Evolutionary conservation across 2,888 invertebrate genomes (phyloP).

Genomic region (Tenthredo scrophulariae): DNA sequence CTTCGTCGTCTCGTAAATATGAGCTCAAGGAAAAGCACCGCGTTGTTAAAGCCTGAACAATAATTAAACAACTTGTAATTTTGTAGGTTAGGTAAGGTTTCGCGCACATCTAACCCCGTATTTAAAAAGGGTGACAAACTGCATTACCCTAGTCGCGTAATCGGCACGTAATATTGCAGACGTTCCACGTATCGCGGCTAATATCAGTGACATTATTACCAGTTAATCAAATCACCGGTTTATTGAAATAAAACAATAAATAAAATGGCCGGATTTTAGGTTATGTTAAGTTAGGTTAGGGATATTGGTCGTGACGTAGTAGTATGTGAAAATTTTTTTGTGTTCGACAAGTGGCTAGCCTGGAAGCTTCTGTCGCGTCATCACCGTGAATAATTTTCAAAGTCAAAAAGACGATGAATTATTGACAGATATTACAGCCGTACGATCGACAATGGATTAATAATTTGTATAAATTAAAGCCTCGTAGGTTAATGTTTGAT

Average conservation of each 20-base stretch:
- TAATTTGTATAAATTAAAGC: not conserved
- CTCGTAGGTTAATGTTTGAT: not conserved
- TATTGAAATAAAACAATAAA: not conserved
- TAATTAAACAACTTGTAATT: not conserved
- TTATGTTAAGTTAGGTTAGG: not conserved
- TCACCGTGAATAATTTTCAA: not conserved
- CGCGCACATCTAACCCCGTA: too few species aligned
- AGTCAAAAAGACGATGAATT: not conserved
- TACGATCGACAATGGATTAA: not conserved
- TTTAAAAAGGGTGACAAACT: not conserved
- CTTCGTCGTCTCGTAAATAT: slow-evolving; percentile 28
- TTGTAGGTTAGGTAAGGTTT: not conserved
- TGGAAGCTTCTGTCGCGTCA: slow-evolving; percentile 12
- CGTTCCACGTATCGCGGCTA: slow-evolving; percentile 61
- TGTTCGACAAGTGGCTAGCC: not conserved
- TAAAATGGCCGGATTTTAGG: not conserved
- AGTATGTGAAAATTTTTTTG: not conserved
- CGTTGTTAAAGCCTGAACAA: slow-evolving; percentile 60
- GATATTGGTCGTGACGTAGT: not conserved
- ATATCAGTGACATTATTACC: slow-evolving; percentile 63
- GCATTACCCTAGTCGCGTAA: slow-evolving; percentile 64
- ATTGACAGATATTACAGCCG: not conserved
- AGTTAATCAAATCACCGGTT: not conserved
- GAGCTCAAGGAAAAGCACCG: slow-evolving; percentile 60
- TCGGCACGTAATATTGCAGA: slow-evolving; percentile 58